phyloP scores from a whole-genome alignment of 1,140 invertebrate genomes.

The Sinonovacula constricta region DNA sequence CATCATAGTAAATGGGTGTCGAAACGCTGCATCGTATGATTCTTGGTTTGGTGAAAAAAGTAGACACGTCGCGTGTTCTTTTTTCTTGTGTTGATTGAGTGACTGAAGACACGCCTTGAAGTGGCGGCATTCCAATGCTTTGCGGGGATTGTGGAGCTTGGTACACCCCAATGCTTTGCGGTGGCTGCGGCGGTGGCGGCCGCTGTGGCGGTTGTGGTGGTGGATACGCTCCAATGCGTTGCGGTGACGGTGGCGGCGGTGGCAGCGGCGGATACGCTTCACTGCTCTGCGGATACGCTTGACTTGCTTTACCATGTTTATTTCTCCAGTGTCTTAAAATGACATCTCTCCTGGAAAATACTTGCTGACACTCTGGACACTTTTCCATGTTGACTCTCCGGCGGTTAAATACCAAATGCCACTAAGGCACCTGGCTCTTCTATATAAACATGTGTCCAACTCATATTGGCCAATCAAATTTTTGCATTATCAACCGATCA shows the following conservation, averaged over 20 bases:
- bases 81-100: too few species aligned
- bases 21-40: not conserved
- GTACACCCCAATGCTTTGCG: not conserved
- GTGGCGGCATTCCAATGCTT: not conserved
- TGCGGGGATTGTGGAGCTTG: not conserved
- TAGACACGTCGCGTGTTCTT: not conserved
- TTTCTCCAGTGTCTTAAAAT: conserved; percentile 1
- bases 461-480: too few species aligned
- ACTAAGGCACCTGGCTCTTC: not conserved
- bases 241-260: conserved; percentile 8
- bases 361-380: too few species aligned
- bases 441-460: not conserved
- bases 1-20: not conserved
- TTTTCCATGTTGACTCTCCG: too few species aligned
- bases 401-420: not conserved
- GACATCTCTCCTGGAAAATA: too few species aligned
- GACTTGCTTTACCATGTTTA: too few species aligned
- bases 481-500: not conserved
- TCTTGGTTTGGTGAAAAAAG: not conserved
- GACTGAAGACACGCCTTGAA: not conserved
- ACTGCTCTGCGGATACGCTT: too few species aligned
- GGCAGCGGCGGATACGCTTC: not conserved
- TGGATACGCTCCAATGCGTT: not conserved
- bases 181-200: not conserved
- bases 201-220: conserved; percentile 1